These are phyloP conservation scores for Yoshiicerus persimilis DNA, from an alignment of 1,140 invertebrate species.

Conservation along the genomic window DNA sequence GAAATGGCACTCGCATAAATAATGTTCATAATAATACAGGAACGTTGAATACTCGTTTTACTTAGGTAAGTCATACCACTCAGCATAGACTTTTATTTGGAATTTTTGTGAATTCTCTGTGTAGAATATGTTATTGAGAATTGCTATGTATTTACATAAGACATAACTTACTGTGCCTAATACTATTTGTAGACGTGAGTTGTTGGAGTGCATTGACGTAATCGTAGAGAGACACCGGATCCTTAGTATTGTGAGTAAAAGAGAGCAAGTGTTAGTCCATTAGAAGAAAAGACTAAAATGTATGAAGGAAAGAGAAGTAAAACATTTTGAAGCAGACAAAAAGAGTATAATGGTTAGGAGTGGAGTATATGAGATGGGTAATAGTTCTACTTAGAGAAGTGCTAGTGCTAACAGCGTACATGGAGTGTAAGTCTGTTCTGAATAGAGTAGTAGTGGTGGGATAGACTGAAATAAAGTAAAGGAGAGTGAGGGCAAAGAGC, in stretches of 20 bases:
- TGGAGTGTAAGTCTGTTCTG: not conserved
- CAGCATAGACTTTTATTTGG: no score
- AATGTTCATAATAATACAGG: no score
- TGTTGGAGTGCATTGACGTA: not conserved
- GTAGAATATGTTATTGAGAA: no score
- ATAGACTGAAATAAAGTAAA: not conserved
- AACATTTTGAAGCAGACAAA: not conserved
- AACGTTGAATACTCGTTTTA: no score
- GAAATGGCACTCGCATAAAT: no score
- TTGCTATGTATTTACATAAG: no score
- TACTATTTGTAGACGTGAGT: no score
- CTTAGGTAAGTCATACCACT: no score
- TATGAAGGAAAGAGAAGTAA: not conserved
- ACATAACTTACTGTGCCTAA: no score
- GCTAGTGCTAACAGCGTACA: not conserved
- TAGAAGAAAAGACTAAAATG: no score
- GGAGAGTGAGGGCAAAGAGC: slow-evolving; percentile 12
- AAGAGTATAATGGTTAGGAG: not conserved
- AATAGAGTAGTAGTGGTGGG: not conserved
- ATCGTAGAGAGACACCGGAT: not conserved
- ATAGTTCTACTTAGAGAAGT: not conserved
- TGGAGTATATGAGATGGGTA: not conserved
- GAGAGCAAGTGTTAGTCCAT: not conserved
- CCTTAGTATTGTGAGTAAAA: no score
- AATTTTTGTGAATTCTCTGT: no score